Conservation (phyloP, 2,797 vertebrate genomes). For the Sebastes ruberrimus region DNA sequence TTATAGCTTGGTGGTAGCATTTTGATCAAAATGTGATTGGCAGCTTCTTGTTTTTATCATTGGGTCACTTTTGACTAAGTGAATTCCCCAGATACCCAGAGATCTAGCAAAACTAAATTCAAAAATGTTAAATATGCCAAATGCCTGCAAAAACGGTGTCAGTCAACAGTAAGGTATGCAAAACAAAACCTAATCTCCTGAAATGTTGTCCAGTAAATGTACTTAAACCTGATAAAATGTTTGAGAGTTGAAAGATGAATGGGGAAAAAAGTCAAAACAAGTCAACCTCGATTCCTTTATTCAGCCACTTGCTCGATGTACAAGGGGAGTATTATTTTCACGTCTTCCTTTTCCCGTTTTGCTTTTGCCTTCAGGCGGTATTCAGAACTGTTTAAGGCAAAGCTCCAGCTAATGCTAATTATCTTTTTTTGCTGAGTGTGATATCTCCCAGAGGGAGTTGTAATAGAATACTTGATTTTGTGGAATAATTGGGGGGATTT, state of each 20-base stretch:
- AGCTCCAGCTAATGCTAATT: conserved; percentile 46
- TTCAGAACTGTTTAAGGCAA: conserved; percentile 37
- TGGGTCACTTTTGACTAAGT: background rate
- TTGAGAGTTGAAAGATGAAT: background rate
- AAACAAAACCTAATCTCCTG: background rate
- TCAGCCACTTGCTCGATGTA: background rate
- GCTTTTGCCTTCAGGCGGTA: conserved; percentile 31
- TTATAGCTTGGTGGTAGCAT: background rate
- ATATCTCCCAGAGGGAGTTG: conserved; percentile 15
- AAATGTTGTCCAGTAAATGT: background rate
- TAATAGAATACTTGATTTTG: conserved; percentile 38
- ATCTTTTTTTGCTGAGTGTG: conserved; percentile 25
- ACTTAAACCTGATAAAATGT: background rate
- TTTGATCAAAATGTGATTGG: background rate
- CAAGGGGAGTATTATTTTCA: background rate
- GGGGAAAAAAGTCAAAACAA: background rate
- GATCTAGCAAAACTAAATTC: background rate
- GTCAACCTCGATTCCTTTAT: conserved; percentile 1
- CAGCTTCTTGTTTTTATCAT: background rate
- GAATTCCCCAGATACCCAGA: background rate
- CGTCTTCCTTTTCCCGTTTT: background rate
- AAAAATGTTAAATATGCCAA: background rate
- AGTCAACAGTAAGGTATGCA: background rate
- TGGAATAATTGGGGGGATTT: conserved; percentile 38
- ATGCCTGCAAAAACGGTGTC: background rate